Base-by-base conservation (phyloP, 2,797 vertebrate genomes). In the Hoplostethus mediterraneus region DNA sequence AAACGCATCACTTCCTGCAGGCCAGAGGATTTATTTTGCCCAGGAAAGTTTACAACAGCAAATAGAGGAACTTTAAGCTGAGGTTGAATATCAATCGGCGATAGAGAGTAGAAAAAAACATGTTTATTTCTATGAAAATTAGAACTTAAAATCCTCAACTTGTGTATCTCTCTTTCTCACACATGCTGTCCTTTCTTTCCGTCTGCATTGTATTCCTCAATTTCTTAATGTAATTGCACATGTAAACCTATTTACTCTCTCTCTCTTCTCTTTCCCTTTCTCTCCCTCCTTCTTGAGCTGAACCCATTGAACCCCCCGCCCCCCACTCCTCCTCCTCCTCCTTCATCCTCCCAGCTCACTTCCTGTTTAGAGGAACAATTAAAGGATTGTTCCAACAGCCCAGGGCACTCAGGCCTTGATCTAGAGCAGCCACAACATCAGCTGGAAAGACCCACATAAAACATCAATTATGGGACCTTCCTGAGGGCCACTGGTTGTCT, bases 351-450 rank as follows among this genome's bases (percentile, higher is more conserved):
- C 75, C 42, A 71, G 47, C 86, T 90, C 79, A 87, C 90, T 92
- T 94, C 92, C 93, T 92, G 90, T 92, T 90, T 86, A 73, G 83
- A 84, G 76, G 75, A 88, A 91, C 92, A 92, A 88, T 90, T 89
- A 90, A 79, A 77, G 83, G 85, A 90, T 87, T 91, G 87, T 91
- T 89, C 79, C 76, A 76, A 13, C 75, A 47, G 84, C 81, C 70
- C 0, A 1, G 72, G 71, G 83, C 79, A 67, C 80, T 8, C n/a
- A 71, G 77, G 74, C 71, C 85, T 83, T 79, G 75, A 89, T 88
- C 70, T 85, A 48, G 52, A 84, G 58, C 70, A 68, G 80, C 60
- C 60, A 38, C 67, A 63, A 60, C 78, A 83, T 87, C 60, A 70
- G 74, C 75, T 75, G 30, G 49, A 84, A 73, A 82, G 48, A 67